A percentile compares a stretch with the other conserved stretches of the same genome.
phyloP scores from a whole-genome alignment of 2,113 vertebrate genomes.

The Tachysurus fulvidraco region DNA sequence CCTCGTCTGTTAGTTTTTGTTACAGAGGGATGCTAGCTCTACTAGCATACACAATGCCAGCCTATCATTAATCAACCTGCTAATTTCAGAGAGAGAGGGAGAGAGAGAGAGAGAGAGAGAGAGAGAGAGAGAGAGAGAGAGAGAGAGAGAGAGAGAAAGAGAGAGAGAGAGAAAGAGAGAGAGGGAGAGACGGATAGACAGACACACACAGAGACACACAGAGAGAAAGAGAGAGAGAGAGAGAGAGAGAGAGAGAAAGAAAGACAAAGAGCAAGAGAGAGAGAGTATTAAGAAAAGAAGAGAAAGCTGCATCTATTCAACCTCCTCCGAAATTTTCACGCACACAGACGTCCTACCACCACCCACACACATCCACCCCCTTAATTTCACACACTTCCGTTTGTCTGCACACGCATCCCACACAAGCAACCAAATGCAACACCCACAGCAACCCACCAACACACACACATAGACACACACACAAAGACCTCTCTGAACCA shows the following conservation, averaged over 20 bases:
- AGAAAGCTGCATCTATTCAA: constrained; percentile 6
- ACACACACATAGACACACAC: neutral
- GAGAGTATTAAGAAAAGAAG: neutral
- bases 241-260: neutral
- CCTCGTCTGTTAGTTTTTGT: neutral
- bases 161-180: neutral
- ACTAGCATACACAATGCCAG: constrained; percentile 25
- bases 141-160: constrained; percentile 12
- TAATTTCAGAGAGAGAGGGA: constrained; percentile 30
- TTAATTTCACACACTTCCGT: constrained; percentile 8
- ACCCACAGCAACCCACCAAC: neutral
- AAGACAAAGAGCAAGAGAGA: neutral
- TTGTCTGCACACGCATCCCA: constrained; percentile 19
- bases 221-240: neutral
- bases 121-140: no score
- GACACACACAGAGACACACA: no score
- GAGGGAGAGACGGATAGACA: neutral
- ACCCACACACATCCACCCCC: constrained; percentile 32
- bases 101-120: neutral
- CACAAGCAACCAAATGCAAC: constrained; percentile 4
- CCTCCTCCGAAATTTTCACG: constrained; percentile 34
- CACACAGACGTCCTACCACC: constrained; percentile 40
- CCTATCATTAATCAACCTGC: constrained; percentile 46
- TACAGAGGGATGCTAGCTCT: constrained; percentile 22
- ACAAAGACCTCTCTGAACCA: neutral